Evolutionary conservation across 2,113 vertebrate species (phyloP).

Genomic region (Charina bottae): DNA sequence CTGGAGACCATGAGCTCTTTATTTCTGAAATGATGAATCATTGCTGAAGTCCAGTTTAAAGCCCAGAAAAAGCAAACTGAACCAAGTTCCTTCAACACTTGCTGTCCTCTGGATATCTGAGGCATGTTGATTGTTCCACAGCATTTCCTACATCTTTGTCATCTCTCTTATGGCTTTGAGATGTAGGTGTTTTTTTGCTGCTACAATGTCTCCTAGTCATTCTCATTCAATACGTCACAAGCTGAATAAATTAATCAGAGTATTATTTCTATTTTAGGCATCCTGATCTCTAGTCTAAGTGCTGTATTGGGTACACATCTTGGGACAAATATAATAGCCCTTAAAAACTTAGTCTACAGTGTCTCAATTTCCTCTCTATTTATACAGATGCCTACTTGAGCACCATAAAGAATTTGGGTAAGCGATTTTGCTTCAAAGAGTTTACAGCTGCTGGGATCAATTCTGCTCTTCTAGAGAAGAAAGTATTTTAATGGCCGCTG

Average conservation of each 20-base stretch:
- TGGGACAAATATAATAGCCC: neutral
- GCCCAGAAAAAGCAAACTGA: neutral
- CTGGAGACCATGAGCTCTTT: slow-evolving; percentile 29
- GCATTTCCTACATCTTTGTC: neutral
- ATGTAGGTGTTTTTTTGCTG: neutral
- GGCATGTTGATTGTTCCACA: neutral
- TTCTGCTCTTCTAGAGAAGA: too few species aligned
- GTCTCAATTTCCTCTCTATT: too few species aligned
- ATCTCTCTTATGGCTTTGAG: neutral
- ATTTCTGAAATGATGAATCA: slow-evolving; percentile 33
- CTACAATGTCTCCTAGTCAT: neutral
- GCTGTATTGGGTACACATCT: neutral
- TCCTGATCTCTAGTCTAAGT: neutral
- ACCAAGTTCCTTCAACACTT: neutral
- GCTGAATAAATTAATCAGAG: neutral
- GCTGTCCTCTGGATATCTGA: neutral
- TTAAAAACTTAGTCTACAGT: neutral
- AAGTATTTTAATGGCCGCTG: too few species aligned
- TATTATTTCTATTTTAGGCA: neutral
- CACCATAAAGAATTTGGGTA: too few species aligned
- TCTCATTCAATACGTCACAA: neutral
- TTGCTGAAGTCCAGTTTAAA: slow-evolving; percentile 28
- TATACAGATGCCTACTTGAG: too few species aligned
- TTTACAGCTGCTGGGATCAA: too few species aligned
- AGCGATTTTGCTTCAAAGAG: too few species aligned